Percentiles rank a stretch among this genome's conserved stretches.
phyloP scores from a whole-genome alignment of 2,888 invertebrate genomes.

The Agelastica alni region DNA sequence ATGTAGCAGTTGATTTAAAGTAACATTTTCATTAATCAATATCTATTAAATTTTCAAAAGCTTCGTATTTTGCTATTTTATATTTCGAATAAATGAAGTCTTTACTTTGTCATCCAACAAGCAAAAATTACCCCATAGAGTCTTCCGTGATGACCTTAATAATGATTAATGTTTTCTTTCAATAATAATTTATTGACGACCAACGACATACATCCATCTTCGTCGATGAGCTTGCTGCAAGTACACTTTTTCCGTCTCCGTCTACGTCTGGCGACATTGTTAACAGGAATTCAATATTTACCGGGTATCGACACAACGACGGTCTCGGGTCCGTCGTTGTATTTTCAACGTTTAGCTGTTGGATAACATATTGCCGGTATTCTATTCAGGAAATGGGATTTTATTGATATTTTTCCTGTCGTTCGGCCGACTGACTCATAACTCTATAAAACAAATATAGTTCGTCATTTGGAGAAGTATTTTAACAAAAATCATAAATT shows the following conservation, averaged over 20 bases:
- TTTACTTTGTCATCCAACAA: constrained; percentile 3
- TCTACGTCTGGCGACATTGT: constrained; percentile 35
- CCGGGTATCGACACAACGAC: constrained; percentile 35
- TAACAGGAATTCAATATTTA: constrained; percentile 45
- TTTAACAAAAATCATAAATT: too few relatives aligned
- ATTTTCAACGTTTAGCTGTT: constrained; percentile 31
- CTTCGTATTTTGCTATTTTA: too few relatives aligned
- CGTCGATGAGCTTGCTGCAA: neutral
- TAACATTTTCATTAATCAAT: neutral
- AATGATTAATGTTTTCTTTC: constrained; percentile 42
- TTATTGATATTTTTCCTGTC: constrained; percentile 46
- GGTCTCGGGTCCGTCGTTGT: neutral
- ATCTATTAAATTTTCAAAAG: neutral
- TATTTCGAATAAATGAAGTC: too few relatives aligned
- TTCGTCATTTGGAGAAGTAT: too few relatives aligned
- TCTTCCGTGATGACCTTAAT: constrained; percentile 37
- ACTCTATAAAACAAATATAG: constrained; percentile 46
- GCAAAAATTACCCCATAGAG: constrained; percentile 31
- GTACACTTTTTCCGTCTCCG: constrained; percentile 7
- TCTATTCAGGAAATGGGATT: constrained; percentile 41
- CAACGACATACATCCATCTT: constrained; percentile 13
- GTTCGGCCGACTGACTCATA: constrained; percentile 40
- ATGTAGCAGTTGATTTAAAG: too few relatives aligned
- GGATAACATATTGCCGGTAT: constrained; percentile 43
- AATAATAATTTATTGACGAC: constrained; percentile 39